Conservation (phyloP, 2,888 invertebrate genomes). For the Microplitis deprimator region DNA sequence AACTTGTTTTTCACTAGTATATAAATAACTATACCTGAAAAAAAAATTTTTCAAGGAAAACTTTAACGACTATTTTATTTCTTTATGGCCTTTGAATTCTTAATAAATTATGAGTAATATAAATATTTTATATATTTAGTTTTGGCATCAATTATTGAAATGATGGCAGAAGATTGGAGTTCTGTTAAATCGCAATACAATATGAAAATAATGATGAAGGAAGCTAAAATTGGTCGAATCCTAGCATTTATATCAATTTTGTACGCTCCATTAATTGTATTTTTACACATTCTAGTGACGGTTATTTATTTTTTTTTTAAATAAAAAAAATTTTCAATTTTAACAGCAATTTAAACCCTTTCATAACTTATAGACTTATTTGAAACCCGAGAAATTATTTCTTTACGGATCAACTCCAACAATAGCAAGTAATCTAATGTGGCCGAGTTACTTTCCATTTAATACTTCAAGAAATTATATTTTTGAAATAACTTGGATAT, state of each 20-base stretch:
- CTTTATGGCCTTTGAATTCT: background rate
- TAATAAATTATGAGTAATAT: background rate
- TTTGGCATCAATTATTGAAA: background rate
- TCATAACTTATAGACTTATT: background rate
- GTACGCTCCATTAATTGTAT: background rate
- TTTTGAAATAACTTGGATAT: background rate
- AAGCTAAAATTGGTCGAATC: background rate
- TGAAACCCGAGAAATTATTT: background rate
- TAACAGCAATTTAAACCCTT: background rate
- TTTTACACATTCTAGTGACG: background rate
- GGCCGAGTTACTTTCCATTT: background rate
- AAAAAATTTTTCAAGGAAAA: no score
- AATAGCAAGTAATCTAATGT: background rate
- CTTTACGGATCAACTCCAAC: background rate
- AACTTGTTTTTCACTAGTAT: no score
- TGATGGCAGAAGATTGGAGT: background rate
- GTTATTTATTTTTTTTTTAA: background rate
- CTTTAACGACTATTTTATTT: no score
- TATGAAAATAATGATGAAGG: background rate
- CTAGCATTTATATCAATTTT: background rate
- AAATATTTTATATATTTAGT: background rate
- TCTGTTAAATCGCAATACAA: background rate
- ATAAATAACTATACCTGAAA: no score
- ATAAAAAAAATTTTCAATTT: background rate
- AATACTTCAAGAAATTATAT: background rate